phyloP scores from a whole-genome alignment of 2,888 invertebrate species.

The Eupithecia dodoneata region DNA sequence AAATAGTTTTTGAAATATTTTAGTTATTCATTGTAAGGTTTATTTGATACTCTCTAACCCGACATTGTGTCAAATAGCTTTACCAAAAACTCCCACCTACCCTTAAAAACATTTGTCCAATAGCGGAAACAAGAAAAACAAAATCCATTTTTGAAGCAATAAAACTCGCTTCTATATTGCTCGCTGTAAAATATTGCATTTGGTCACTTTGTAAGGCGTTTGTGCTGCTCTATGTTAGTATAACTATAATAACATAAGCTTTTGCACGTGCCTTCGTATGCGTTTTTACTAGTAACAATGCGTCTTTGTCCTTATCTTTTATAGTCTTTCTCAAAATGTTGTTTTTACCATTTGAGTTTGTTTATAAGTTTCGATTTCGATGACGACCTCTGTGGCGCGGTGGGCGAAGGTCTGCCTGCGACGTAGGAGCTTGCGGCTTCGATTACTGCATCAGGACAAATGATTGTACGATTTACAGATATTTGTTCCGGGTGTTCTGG shows the following conservation, averaged over 20 bases:
- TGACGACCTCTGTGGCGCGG: no score
- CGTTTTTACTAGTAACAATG: not conserved
- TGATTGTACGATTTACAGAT: no score
- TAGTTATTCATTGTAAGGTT: no score
- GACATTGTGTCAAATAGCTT: not conserved
- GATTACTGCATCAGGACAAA: no score
- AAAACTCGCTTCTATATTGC: constrained; percentile 41
- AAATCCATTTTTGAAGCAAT: constrained; percentile 45
- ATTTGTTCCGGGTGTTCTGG: no score
- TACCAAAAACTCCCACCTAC: not conserved
- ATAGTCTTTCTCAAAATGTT: not conserved
- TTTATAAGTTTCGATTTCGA: not conserved
- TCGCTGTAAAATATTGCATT: constrained; percentile 45
- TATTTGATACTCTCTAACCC: not conserved
- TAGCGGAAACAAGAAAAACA: constrained; percentile 39
- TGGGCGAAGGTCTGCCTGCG: no score
- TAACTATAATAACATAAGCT: not conserved
- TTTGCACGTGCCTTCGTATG: not conserved
- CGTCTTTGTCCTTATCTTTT: not conserved
- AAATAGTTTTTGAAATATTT: no score
- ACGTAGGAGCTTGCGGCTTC: no score
- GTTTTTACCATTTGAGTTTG: no score
- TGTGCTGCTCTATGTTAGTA: not conserved
- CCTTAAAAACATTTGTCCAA: constrained; percentile 19
- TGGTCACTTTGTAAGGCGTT: constrained; percentile 40